Evolutionary conservation across 1,140 invertebrate genomes (phyloP), one percentile per base, ranked within the genome.

Genomic region (Brachionus rotundiformis): DNA sequence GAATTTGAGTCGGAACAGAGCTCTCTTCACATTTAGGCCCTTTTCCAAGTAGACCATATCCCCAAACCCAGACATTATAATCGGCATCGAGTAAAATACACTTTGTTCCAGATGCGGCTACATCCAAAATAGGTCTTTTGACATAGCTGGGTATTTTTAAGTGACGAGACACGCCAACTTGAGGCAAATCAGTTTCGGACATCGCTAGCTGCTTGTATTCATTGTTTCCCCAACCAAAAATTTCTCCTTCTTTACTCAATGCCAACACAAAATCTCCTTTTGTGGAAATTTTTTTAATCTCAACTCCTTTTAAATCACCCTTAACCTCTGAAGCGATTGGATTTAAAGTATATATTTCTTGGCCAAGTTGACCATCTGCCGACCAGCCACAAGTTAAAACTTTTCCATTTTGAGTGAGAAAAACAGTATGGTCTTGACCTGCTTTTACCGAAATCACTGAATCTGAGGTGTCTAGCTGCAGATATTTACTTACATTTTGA

Each of bases 201-300:
- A 82, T 76, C 41, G 89, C 85, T 36, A 98, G 88, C 86, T 98
- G 95, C 2, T 91, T 91, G 86, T 97, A 98, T 88, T 98, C 96
- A 1, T 93, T 93, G 86, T 96, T 98, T 23, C 96, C 96, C 95
- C 96, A 98, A 0, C 95, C 95, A 90, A 97, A 98, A 1, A 97
- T 90, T 84, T 96, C 93, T 19, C 95, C 95, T 86, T 92, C 92
- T 84, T 95, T 94, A 93, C 86, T 73, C 90, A 88, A 68, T 33
- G 95, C 96, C 63, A 98, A 86, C 31, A 94, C 92, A 89, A 93
- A 95, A 87, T 97, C 95, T 6, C 91, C 93, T 54, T 91, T 89
- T 71, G 92, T 93, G 0, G 93, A 90, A 0, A 98, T 84, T 87
- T 94, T 92, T 19, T 92, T 89, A 82, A 98, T 94, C 82, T 90